Conservation (phyloP, 2,113 vertebrate genomes). For the Siniperca chuatsi region DNA sequence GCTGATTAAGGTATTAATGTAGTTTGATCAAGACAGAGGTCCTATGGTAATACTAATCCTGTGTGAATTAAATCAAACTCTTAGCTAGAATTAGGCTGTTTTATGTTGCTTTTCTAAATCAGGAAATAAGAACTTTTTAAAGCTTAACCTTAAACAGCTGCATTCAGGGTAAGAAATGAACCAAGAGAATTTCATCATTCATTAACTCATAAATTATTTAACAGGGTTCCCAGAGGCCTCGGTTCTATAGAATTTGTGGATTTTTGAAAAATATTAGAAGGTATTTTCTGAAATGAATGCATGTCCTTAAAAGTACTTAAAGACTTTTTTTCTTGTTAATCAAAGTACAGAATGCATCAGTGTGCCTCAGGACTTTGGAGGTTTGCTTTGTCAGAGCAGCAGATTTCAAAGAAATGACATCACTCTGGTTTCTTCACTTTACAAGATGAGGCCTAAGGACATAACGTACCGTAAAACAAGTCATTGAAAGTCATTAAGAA, state of each 20-base stretch:
- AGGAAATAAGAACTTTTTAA: not conserved
- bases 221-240: not conserved
- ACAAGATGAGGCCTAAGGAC: not conserved
- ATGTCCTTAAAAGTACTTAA: not conserved
- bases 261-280: not conserved
- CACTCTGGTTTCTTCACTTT: not conserved
- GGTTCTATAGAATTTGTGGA: not conserved
- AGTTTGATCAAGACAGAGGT: conserved; percentile 16
- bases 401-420: not conserved
- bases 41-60: not conserved
- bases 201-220: conserved; percentile 8
- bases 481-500: not conserved
- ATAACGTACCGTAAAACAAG: not conserved
- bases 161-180: not conserved
- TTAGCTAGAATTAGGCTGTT: not conserved
- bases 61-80: not conserved
- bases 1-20: conserved; percentile 21
- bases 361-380: not conserved
- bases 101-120: not conserved
- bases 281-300: not conserved
- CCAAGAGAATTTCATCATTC: not conserved
- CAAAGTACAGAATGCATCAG: not conserved
- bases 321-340: conserved; percentile 2
- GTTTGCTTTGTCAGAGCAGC: conserved; percentile 9
- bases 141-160: not conserved